These are phyloP conservation scores for Crocallis elinguaria DNA, from an alignment of 2,888 invertebrate genomes.

Conservation along the genomic window DNA sequence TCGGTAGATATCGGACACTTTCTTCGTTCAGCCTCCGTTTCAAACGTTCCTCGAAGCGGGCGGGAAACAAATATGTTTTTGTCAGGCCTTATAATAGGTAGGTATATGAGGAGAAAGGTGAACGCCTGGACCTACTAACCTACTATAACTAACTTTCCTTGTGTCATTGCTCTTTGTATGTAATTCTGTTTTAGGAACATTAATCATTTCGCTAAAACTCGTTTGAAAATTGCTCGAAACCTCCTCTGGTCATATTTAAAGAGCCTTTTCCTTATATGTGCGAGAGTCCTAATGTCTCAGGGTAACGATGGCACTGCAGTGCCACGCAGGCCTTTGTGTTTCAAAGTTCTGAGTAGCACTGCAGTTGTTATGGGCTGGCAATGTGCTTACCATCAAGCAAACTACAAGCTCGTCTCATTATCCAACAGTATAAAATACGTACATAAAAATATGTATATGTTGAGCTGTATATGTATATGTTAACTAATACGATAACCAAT, in stretches of 20 bases:
- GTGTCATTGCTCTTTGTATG: conserved; percentile 56
- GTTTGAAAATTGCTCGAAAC: not conserved
- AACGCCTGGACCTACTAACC: conserved; percentile 69
- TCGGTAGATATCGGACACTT: conserved; percentile 31
- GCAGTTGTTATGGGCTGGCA: too few species aligned
- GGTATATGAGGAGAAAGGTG: conserved; percentile 69
- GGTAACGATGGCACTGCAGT: too few species aligned
- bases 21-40: conserved; percentile 35
- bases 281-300: not conserved
- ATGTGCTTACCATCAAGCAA: too few species aligned
- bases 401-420: too few species aligned
- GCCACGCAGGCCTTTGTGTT: too few species aligned
- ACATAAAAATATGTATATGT: too few species aligned
- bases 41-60: conserved; percentile 30
- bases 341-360: too few species aligned
- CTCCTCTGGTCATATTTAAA: not conserved
- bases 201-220: conserved; percentile 24
- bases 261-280: not conserved
- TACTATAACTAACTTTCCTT: conserved; percentile 70
- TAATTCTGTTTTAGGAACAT: conserved; percentile 26
- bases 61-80: conserved; percentile 35
- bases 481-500: too few species aligned
- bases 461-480: too few species aligned
- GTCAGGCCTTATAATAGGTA: conserved; percentile 25
- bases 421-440: too few species aligned